Evolutionary conservation across 1,140 invertebrate species (phyloP).

Genomic region (Platyscapa corneri): DNA sequence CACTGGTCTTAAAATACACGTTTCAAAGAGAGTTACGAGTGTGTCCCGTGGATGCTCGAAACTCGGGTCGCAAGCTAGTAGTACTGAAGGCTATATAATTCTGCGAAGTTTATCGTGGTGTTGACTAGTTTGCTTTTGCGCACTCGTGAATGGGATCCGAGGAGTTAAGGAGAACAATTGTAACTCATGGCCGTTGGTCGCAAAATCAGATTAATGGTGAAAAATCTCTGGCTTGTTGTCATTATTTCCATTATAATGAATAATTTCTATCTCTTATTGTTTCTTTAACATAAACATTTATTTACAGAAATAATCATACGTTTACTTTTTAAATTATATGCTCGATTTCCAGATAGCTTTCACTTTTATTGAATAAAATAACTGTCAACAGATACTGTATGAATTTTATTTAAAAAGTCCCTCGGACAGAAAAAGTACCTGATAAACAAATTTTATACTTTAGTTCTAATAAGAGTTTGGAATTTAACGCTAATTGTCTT

Average conservation of each 20-base stretch:
- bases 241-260: background rate
- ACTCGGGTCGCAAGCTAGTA: background rate
- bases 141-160: background rate
- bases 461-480: no score
- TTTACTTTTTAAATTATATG: background rate
- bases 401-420: no score
- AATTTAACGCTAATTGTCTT: no score
- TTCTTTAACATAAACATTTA: background rate
- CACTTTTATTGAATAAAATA: background rate
- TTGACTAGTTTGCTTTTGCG: background rate
- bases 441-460: no score
- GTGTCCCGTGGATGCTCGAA: background rate
- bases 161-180: background rate
- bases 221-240: background rate
- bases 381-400: no score
- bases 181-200: background rate
- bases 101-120: background rate
- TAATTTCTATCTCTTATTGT: background rate
- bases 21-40: background rate
- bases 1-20: background rate
- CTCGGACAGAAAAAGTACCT: no score
- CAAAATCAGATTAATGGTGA: background rate
- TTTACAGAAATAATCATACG: background rate
- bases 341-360: background rate
- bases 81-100: background rate